Conservation (phyloP, 2,797 vertebrate species). For the Vespertilio murinus region DNA sequence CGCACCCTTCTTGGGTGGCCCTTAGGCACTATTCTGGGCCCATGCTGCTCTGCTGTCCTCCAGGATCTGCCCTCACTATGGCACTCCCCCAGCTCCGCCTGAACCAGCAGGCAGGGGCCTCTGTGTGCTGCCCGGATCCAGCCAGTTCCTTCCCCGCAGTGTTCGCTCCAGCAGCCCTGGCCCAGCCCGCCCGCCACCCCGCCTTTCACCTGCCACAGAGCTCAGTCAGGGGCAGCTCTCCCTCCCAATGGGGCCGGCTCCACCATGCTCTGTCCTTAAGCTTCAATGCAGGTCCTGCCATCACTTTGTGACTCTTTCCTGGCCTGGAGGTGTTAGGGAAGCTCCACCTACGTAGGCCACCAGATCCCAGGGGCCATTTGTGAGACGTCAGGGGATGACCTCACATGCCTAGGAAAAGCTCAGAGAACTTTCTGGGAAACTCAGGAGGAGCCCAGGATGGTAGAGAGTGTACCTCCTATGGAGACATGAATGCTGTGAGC, state of each 20-base stretch:
- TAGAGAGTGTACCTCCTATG: background rate
- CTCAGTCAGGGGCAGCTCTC: background rate
- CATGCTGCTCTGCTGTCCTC: background rate
- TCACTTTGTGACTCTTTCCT: background rate
- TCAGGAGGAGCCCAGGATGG: background rate
- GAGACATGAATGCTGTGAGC: background rate
- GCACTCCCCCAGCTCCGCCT: background rate
- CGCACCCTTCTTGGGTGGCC: background rate
- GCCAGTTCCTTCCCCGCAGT: background rate
- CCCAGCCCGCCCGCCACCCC: background rate
- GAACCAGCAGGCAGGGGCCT: background rate
- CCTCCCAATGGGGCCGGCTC: background rate
- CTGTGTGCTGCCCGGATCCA: background rate
- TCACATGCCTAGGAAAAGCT: background rate
- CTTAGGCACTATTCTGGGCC: background rate
- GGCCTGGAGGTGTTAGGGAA: background rate
- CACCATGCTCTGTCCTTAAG: background rate
- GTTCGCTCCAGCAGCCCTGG: background rate
- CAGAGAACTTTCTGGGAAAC: background rate
- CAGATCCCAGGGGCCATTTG: background rate
- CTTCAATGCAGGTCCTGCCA: background rate
- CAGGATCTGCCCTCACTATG: background rate
- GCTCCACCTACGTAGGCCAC: background rate
- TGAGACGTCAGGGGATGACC: background rate
- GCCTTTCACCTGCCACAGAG: background rate